These are phyloP conservation scores for Dromaius novaehollandiae DNA, from an alignment of 2,113 vertebrate species.

Conservation along the genomic window DNA sequence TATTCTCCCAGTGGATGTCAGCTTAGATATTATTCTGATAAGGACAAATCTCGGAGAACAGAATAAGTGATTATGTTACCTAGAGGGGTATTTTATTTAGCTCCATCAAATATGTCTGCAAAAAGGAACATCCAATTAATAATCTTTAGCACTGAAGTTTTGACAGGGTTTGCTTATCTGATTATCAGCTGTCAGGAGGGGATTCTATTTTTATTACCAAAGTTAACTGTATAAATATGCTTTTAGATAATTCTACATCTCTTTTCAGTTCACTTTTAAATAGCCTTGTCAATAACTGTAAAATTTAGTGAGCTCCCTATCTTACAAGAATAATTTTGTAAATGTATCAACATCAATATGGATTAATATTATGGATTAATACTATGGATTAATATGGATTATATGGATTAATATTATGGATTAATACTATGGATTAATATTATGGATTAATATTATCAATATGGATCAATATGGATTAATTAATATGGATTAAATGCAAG, in stretches of 20 bases:
- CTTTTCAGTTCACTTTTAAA: not conserved
- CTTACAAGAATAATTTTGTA: not conserved
- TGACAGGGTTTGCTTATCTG: not conserved
- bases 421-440: too few relatives aligned
- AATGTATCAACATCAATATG: not conserved
- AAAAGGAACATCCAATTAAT: not conserved
- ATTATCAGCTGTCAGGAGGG: not conserved
- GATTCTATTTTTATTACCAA: not conserved
- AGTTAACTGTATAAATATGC: not conserved
- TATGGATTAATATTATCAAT: too few relatives aligned
- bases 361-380: too few relatives aligned
- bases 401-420: too few relatives aligned
- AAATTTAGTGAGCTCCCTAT: not conserved
- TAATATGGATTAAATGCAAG: not conserved
- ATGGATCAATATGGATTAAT: too few relatives aligned
- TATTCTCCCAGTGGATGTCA: not conserved
- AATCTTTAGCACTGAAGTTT: not conserved
- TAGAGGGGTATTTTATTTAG: not conserved
- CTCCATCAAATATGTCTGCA: not conserved
- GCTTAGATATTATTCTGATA: not conserved
- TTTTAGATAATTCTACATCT: not conserved
- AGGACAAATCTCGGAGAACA: not conserved
- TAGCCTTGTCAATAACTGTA: not conserved
- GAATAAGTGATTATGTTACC: not conserved
- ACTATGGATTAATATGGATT: too few relatives aligned